Evolutionary conservation across 2,888 invertebrate species (phyloP).

Genomic region (Litoditis marina): DNA sequence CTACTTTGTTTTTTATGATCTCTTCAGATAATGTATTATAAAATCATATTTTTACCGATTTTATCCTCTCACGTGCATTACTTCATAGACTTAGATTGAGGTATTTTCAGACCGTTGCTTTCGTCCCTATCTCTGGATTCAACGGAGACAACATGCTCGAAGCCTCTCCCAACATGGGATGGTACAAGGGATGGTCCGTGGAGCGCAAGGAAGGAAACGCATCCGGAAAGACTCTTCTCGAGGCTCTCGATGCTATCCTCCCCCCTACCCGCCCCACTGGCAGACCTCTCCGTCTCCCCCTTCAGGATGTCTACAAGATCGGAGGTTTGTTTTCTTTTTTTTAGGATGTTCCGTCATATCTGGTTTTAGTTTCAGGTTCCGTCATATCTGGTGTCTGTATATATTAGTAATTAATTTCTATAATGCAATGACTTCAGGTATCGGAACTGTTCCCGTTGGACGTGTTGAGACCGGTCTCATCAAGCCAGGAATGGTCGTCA

Average conservation of each 20-base stretch:
- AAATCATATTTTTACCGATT: no score
- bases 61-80: no score
- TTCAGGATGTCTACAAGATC: conserved; percentile 99
- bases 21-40: no score
- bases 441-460: conserved; percentile 99
- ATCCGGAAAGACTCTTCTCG: conserved; percentile 90
- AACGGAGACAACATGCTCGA: conserved; percentile 99
- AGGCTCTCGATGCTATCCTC: conserved; percentile 92
- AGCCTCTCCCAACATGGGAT: conserved; percentile 85
- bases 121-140: conserved; percentile 99
- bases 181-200: conserved; percentile 88
- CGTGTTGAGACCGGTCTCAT: conserved; percentile 96
- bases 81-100: no score
- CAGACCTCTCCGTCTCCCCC: conserved; percentile 94
- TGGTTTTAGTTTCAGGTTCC: no score
- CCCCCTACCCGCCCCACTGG: conserved; percentile 92
- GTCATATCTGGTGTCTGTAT: no score
- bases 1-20: background rate
- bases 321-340: conserved; percentile 71
- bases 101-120: conserved; percentile 77
- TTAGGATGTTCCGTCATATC: background rate
- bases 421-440: conserved; percentile 70
- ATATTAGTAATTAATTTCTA: no score
- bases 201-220: conserved; percentile 92
- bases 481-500: conserved; percentile 89